phyloP scores from a whole-genome alignment of 2,113 vertebrate genomes.

The Numida meleagris region DNA sequence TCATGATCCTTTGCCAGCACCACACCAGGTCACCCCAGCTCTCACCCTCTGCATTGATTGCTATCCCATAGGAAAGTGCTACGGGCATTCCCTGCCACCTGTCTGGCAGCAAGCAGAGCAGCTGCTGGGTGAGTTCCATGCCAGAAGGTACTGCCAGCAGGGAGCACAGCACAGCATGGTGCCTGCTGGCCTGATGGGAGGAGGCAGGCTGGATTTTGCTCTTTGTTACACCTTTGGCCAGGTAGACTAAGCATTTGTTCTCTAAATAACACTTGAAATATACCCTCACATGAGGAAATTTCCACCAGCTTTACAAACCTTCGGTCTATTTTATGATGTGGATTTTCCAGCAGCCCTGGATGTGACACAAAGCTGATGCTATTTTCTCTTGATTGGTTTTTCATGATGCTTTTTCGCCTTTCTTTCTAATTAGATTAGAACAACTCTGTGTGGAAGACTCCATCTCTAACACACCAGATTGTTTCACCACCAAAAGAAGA shows the following conservation, averaged over 20 bases:
- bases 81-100: not conserved
- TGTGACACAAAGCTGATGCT: not conserved
- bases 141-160: not conserved
- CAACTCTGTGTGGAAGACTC: not conserved
- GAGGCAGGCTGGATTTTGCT: not conserved
- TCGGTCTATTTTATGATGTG: not conserved
- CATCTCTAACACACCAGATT: not conserved
- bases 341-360: not conserved
- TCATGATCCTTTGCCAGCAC: not conserved
- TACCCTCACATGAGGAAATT: rapidly evolving
- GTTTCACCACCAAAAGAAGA: not conserved
- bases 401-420: not conserved
- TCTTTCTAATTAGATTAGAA: not conserved
- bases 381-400: not conserved
- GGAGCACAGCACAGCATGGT: not conserved
- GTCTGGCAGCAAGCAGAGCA: not conserved
- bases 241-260: not conserved
- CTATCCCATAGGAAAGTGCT: not conserved
- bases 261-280: conserved; percentile 1
- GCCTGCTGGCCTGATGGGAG: not conserved
- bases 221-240: not conserved
- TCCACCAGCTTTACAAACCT: not conserved
- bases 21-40: not conserved
- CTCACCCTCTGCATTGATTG: not conserved
- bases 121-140: not conserved